Evolutionary conservation across 2,888 invertebrate species (phyloP), one percentile per base, ranked within the genome.

Genomic region (Cerceris ruficornis): DNA sequence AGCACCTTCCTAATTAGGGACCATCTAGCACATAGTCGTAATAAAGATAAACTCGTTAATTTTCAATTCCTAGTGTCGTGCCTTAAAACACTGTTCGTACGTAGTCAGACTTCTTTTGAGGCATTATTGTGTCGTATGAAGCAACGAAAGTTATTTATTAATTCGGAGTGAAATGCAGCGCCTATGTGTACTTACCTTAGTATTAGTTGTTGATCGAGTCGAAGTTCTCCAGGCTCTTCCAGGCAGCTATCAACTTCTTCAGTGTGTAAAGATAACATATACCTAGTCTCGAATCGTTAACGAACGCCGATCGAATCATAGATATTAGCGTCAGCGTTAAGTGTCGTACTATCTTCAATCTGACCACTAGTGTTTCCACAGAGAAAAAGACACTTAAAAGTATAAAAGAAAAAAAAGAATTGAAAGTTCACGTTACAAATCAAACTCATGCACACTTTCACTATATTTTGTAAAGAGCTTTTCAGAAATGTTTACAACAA

Each of bases 1-100:
- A 86, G 75, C 78, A 90, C 86, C 88, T 90, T 91, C 89, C 91
- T 90, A 86, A 87, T 86, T 90, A 91, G 91, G 91, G 91, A 91
- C 91, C 91, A 91, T 79, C 77, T 91, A 91, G 89, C 74, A 77
- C 78, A 80, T 90, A 90, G 82, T 83, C 79, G 66, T 74, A 76
- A 61, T 75, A 80, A 83, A 41, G 68, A 70, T 77, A 83, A 81
- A 84, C 70, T 57, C 69, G 58, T 75, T 76, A 71, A 77, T 69
- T 62, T 62, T 60, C 65, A 41, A 74, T 69, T 80, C 79, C 73
- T 79, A 69, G 54, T 73, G 42, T 67, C 65, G 84, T 84, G 84
- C 79, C 79, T 83, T 83, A 75, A 28, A 71, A 71, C 57, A 66
- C 50, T 65, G 39, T 49, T 79, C 43, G 59, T 69, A 66, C 39